Evolutionary conservation across 2,888 invertebrate genomes (phyloP).

Genomic region (Noctua janthina): DNA sequence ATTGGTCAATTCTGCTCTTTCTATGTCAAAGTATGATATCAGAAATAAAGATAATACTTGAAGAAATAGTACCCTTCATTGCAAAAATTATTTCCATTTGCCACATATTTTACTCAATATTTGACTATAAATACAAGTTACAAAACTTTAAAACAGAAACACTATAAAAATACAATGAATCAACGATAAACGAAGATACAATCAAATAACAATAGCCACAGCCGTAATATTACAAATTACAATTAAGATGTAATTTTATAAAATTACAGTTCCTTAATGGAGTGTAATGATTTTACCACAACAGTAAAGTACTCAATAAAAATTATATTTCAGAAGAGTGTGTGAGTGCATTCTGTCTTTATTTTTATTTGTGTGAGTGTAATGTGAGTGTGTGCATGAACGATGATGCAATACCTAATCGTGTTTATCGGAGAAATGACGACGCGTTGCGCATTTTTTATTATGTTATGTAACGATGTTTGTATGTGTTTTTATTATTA

Average conservation of each 20-base stretch:
- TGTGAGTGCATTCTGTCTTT: conserved; percentile 52
- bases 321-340: conserved; percentile 45
- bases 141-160: conserved; percentile 21
- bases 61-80: background rate
- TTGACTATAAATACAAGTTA: conserved; percentile 19
- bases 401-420: conserved; percentile 86
- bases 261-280: conserved; percentile 38
- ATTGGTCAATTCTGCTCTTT: background rate
- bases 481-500: conserved; percentile 60
- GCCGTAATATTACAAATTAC: conserved; percentile 16
- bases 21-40: background rate
- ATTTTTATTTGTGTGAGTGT: conserved; percentile 48
- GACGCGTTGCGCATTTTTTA: conserved; percentile 83
- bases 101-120: background rate
- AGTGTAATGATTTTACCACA: conserved; percentile 34
- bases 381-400: conserved; percentile 61
- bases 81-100: conserved; percentile 4
- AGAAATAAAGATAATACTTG: background rate
- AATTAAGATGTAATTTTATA: conserved; percentile 40
- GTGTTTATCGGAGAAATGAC: conserved; percentile 85
- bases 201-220: conserved; percentile 6
- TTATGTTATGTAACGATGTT: conserved; percentile 73
- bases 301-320: conserved; percentile 56
- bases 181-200: background rate
- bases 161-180: conserved; percentile 24